Conservation (phyloP, 2,797 vertebrate genomes). For the Enteromius mattozi region DNA sequence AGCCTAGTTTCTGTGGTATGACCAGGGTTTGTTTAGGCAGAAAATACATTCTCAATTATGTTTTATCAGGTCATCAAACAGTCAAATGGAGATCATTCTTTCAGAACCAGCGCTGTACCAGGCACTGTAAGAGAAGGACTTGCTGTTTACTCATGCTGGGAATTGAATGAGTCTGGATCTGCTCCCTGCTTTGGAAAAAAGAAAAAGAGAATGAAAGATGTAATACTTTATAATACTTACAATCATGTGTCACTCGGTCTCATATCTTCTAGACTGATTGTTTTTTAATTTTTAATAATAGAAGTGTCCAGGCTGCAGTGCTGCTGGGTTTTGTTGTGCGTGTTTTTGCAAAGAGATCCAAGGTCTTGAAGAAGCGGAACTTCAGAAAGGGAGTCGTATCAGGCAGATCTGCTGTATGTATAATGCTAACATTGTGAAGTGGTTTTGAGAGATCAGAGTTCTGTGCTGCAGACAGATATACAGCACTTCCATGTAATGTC, state of each 20-base stretch:
- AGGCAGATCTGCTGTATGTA: conserved; percentile 29
- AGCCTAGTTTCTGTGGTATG: conserved; percentile 75
- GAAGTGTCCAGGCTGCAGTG: not conserved
- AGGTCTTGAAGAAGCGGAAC: conserved; percentile 34
- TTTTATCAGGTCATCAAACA: conserved; percentile 88
- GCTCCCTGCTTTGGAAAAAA: conserved; percentile 61
- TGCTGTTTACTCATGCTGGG: conserved; percentile 91
- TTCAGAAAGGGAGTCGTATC: conserved; percentile 20
- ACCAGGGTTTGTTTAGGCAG: conserved; percentile 75
- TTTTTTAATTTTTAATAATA: conserved; percentile 10
- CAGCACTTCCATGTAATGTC: conserved; percentile 43
- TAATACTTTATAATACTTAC: conserved; percentile 17
- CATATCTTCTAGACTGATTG: conserved; percentile 39
- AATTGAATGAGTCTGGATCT: conserved; percentile 67
- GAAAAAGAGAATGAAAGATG: conserved; percentile 35
- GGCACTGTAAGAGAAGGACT: conserved; percentile 76
- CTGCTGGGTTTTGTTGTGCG: not conserved
- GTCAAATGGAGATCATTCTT: conserved; percentile 77
- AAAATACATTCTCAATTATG: conserved; percentile 75
- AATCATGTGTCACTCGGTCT: conserved; percentile 30
- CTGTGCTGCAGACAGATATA: conserved; percentile 14
- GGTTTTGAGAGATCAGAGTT: conserved; percentile 21
- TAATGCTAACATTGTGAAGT: conserved; percentile 47
- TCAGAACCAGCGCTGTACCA: conserved; percentile 84
- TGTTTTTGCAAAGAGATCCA: conserved; percentile 32